A percentile compares a stretch with the other conserved stretches of the same genome.
Evolutionary conservation across 2,888 invertebrate genomes (phyloP).

Genomic region (Plebejus melissa): DNA sequence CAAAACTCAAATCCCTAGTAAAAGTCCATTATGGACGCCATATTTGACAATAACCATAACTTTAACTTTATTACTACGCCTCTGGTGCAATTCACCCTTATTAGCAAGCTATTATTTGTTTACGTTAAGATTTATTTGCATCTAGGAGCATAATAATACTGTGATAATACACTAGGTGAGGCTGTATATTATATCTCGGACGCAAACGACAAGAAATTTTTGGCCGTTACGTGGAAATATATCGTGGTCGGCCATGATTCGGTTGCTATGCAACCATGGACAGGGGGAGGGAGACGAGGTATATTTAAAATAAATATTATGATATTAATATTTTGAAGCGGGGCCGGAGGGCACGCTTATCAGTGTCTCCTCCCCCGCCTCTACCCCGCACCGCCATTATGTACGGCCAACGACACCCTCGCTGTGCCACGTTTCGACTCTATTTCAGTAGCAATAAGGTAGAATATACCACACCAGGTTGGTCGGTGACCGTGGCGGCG

Average conservation of each 20-base stretch:
- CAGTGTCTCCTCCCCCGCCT: slow-evolving; percentile 32
- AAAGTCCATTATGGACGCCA: no score
- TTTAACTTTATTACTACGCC: no score
- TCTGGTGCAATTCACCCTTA: no score
- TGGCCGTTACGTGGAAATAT: slow-evolving; percentile 2
- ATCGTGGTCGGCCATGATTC: not conserved
- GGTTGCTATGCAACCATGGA: slow-evolving; percentile 9
- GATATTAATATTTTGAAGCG: slow-evolving; percentile 45
- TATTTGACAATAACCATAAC: no score
- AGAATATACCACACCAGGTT: not conserved
- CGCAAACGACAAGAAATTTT: not conserved
- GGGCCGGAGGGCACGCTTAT: slow-evolving; percentile 43
- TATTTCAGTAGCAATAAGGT: not conserved
- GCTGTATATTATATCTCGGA: not conserved
- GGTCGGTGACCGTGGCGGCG: not conserved
- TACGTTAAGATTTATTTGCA: not conserved
- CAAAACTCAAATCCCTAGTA: no score
- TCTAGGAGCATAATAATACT: not conserved
- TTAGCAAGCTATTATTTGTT: no score
- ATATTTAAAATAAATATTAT: slow-evolving; percentile 41
- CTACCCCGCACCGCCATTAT: slow-evolving; percentile 3
- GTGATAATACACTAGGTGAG: not conserved
- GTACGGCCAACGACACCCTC: not conserved
- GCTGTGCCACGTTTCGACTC: not conserved
- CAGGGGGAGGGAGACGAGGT: slow-evolving; percentile 28